Conservation (phyloP, 2,797 vertebrate species). For the Gymnothorax reevesii region DNA sequence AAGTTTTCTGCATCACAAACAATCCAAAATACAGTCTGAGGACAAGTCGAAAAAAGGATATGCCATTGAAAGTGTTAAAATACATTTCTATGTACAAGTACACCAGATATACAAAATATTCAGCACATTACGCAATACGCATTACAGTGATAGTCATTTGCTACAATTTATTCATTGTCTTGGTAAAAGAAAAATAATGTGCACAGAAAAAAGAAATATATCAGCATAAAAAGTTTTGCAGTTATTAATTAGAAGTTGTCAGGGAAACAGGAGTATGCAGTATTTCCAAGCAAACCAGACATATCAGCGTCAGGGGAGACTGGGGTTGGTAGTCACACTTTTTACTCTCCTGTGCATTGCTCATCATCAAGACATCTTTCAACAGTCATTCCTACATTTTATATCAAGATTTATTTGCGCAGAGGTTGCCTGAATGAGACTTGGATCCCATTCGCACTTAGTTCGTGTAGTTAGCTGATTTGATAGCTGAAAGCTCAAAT, state of each 20-base stretch:
- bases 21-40: not conserved
- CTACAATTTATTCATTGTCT: too few relatives aligned
- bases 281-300: not conserved
- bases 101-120: not conserved
- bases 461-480: too few relatives aligned
- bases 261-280: not conserved
- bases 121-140: too few relatives aligned
- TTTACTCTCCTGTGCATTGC: too few relatives aligned
- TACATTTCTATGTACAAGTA: not conserved
- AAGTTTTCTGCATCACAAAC: not conserved
- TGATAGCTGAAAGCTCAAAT: too few relatives aligned
- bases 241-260: not conserved
- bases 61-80: not conserved
- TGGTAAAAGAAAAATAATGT: not conserved
- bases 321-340: not conserved
- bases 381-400: too few relatives aligned
- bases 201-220: not conserved
- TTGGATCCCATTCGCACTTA: too few relatives aligned
- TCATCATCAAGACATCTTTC: too few relatives aligned
- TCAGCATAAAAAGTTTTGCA: not conserved
- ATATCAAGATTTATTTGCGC: too few relatives aligned
- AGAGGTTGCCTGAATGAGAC: too few relatives aligned
- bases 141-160: not conserved
- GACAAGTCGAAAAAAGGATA: not conserved
- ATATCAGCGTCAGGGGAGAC: not conserved